Base-by-base conservation (phyloP, 2,113 vertebrate species). In the Pituophis catenifer region DNA sequence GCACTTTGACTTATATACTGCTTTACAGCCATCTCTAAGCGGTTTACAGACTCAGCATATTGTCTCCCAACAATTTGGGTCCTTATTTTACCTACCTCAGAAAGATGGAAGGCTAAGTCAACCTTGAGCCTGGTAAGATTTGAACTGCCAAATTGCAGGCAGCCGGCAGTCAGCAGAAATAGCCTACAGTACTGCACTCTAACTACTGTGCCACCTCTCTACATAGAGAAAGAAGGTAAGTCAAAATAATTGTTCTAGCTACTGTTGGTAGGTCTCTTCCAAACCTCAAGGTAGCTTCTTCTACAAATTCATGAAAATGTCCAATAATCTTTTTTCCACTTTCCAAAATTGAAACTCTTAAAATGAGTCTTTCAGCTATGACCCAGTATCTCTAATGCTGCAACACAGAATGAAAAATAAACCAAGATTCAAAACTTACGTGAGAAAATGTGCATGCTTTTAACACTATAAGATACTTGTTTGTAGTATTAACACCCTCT, bases 391-490 rank as follows among this genome's bases (percentile, higher is more conserved):
- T 9, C 1, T 21, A 81, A 23, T 52, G 44, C 21, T 52, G 44
- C 92, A 52, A n/a, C 50, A 55, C n/a, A 29, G 26, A 50, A 1
- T 52, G 75, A 81, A 86, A 93, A 89, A 75, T 17, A 44, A 86
- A 55, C 53, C 33, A 81, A 92, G 48, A 55, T 90, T 52, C 88
- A 90, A 85, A 52, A 55, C 11, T 29, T 86, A 23, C 4, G 26
- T 75, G 10, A n/a, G 38, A 59, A 38, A 57, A 48, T 65, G 54
- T 55, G 57, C 89, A 23, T 89, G 65, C 24, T 93, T 90, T 93
- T 93, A 93, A 93, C 26, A 75, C 85, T 44, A 26, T 59, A 55
- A 93, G 70, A 62, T 55, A 93, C 86, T 90, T 93, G 92, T 86
- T 89, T 90, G 54, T 90, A 44, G 54, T 58, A 57, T 93, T 93